phyloP scores from a whole-genome alignment of 2,888 invertebrate genomes.

The Panopea generosa region DNA sequence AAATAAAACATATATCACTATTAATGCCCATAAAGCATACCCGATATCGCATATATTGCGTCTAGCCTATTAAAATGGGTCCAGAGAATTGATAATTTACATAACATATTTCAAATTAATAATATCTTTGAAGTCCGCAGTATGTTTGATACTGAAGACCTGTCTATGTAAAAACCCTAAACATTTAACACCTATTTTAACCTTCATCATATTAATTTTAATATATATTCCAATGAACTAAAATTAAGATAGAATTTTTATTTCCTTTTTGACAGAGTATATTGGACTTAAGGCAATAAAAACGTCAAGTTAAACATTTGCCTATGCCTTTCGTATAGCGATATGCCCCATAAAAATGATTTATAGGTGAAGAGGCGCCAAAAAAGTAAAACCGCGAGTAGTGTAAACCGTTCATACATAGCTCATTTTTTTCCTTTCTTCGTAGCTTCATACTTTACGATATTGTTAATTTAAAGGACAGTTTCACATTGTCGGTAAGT shows the following conservation, averaged over 20 bases:
- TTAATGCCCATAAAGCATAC: constrained; percentile 38
- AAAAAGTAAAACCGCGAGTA: constrained; percentile 42
- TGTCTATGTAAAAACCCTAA: background rate
- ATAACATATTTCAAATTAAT: background rate
- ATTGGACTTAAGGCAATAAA: constrained; percentile 57
- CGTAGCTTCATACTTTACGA: constrained; percentile 8
- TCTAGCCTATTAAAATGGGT: constrained; percentile 19
- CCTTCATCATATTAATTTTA: constrained; percentile 35
- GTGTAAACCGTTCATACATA: constrained; percentile 27
- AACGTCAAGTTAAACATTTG: constrained; percentile 60
- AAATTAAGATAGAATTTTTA: constrained; percentile 62
- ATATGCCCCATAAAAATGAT: constrained; percentile 66
- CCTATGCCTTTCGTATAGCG: constrained; percentile 56
- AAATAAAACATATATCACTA: constrained; percentile 36
- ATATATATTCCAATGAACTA: constrained; percentile 35
- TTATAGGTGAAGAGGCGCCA: constrained; percentile 60
- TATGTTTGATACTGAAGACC: constrained; percentile 11
- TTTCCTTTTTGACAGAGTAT: constrained; percentile 59
- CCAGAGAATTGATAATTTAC: background rate
- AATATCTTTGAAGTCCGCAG: constrained; percentile 4
- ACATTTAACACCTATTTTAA: constrained; percentile 10
- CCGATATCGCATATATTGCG: constrained; percentile 17
- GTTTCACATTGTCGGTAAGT: constrained; percentile 27
- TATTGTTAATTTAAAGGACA: constrained; percentile 27
- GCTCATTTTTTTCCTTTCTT: constrained; percentile 38